Base-by-base conservation (phyloP, 2,797 vertebrate species). In the Spheniscus humboldti region DNA sequence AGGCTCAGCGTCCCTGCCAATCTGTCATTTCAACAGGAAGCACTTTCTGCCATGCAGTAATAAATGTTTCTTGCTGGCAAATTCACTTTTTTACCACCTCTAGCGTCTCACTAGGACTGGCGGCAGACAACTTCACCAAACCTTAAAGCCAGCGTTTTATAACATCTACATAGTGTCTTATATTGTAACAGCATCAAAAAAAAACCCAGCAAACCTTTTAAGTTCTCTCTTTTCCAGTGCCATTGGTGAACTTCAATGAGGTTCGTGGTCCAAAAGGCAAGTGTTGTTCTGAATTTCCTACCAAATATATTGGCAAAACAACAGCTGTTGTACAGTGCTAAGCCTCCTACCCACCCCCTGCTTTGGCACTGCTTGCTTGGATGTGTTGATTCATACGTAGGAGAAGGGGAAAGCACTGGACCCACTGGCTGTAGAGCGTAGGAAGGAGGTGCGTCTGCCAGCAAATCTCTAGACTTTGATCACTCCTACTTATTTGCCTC, bases 391-490 rank as follows among this genome's bases (percentile, higher is more conserved):
- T 97, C 95, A 94, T 86, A 90, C 9, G 7, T 22, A 95, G 81
- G 86, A 95, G 91, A 92, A 96, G 85, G 94, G 94, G 87, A 96
- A 94, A 92, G 96, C 92, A 91, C 94, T 96, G 95, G 94, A 97
- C 91, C 85, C 89, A 92, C 64, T 95, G 97, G 93, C 90, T 94
- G 89, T 13, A 88, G 82, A 30, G 91, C 63, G 96, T 97, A 96
- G 96, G 96, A 96, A 95, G 95, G 82, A 95, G 87, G 31, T 10
- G 0, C 7, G 87, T 72, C 94, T 97, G 96, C 97, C 97, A 97
- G 92, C 59, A 94, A 84, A 91, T 90, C 97, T 97, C 73, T 53
- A 92, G 89, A 76, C 94, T 97, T 97, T 97, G 96, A 97, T 97
- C 95, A 76, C 85, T 97, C 94, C 94, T 75, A 84, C 95, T 96